phyloP scores from a whole-genome alignment of 2,797 vertebrate species.

The Channallabes apus region DNA sequence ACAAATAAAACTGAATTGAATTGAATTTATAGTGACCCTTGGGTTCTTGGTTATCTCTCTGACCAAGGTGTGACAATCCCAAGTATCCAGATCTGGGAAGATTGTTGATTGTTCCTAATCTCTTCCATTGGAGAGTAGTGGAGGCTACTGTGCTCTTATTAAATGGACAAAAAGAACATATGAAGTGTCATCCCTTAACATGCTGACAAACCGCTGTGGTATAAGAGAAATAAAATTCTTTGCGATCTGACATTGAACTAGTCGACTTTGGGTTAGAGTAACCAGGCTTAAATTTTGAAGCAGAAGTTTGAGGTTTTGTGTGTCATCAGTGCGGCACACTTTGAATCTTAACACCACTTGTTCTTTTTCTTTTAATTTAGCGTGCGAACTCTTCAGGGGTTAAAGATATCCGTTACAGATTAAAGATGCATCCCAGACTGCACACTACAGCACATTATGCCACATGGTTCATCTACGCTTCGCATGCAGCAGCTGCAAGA shows the following conservation, averaged over 20 bases:
- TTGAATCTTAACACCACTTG: neutral
- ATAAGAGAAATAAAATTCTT: neutral
- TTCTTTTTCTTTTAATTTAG: neutral
- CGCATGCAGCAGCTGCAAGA: neutral
- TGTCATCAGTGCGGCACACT: neutral
- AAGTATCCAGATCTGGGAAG: too few species aligned
- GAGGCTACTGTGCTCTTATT: too few species aligned
- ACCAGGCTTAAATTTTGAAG: neutral
- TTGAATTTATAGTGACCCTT: too few species aligned
- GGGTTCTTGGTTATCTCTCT: too few species aligned
- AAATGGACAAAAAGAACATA: neutral
- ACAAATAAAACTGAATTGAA: too few species aligned
- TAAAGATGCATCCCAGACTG: neutral
- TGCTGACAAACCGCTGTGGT: neutral
- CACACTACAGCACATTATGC: neutral
- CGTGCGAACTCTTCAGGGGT: neutral
- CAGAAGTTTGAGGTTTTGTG: neutral
- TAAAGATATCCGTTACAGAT: neutral
- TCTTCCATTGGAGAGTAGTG: too few species aligned
- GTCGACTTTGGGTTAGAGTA: neutral
- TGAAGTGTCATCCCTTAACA: neutral
- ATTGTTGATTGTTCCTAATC: too few species aligned
- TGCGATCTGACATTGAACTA: neutral
- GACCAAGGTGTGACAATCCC: too few species aligned
- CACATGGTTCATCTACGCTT: neutral